These are phyloP conservation scores for Caprella mutica DNA, from an alignment of 2,888 invertebrate genomes.

Conservation along the genomic window DNA sequence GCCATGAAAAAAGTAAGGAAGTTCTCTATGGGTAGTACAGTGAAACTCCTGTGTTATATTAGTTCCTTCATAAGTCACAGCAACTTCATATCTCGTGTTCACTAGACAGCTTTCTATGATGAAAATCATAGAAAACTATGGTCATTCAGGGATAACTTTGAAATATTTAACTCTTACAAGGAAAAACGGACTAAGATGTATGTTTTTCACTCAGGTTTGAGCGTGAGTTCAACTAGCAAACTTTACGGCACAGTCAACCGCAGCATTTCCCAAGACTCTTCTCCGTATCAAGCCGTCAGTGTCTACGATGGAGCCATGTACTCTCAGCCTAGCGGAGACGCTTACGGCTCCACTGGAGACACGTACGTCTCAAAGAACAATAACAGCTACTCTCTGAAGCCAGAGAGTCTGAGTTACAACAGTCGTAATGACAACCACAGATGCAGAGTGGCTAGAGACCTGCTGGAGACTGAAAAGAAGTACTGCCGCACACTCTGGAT, in stretches of 20 bases:
- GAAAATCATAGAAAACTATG: too few relatives aligned
- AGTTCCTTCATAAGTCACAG: too few relatives aligned
- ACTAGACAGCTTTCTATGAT: too few relatives aligned
- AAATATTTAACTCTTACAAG: too few relatives aligned
- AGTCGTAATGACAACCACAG: conserved; percentile 37
- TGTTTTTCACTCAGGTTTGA: not conserved
- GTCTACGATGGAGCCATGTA: not conserved
- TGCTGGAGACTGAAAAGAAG: conserved; percentile 42
- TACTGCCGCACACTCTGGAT: conserved; percentile 44
- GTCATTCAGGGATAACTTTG: too few relatives aligned
- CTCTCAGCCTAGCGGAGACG: conserved; percentile 8
- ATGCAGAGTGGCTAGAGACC: conserved; percentile 39
- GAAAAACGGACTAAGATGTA: too few relatives aligned
- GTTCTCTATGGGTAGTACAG: too few relatives aligned
- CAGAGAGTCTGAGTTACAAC: not conserved
- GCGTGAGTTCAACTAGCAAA: not conserved
- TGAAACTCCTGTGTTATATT: too few relatives aligned
- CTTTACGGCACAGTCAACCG: not conserved
- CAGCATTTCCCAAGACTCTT: conserved; percentile 14
- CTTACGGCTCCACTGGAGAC: not conserved
- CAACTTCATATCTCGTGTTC: too few relatives aligned
- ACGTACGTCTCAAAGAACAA: conserved; percentile 12
- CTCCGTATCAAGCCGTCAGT: conserved; percentile 14
- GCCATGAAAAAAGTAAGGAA: too few relatives aligned
- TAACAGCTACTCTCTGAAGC: conserved; percentile 7